Conservation (phyloP, 1,140 invertebrate species). For the Lasaia peninsularis region DNA sequence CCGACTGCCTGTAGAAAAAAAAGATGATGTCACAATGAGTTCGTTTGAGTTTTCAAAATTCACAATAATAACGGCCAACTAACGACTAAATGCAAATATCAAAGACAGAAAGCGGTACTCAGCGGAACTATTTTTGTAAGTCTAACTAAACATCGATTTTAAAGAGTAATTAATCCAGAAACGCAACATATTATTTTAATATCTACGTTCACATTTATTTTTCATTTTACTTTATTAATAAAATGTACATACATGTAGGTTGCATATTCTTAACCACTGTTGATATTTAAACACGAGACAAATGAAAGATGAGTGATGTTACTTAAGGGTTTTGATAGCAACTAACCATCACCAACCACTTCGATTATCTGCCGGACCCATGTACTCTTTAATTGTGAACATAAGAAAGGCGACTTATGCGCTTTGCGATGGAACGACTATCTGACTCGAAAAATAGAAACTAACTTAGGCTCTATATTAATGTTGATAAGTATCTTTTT, state of each 20-base stretch:
- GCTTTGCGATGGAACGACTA: neutral
- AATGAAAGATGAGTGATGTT: neutral
- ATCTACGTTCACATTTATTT: neutral
- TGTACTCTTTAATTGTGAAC: neutral
- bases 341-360: neutral
- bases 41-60: constrained; percentile 1
- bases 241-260: neutral
- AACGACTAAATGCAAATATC: neutral
- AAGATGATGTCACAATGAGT: neutral
- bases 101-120: neutral
- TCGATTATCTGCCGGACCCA: neutral
- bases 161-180: neutral
- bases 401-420: neutral
- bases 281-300: constrained; percentile 1
- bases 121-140: neutral
- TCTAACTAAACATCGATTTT: neutral
- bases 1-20: neutral
- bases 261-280: neutral
- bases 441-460: constrained; percentile 13
- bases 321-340: neutral
- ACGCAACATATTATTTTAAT: neutral
- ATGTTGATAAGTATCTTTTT: no score
- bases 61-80: neutral
- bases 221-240: neutral
- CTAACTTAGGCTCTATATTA: neutral